Evolutionary conservation across 2,113 vertebrate species (phyloP).

Genomic region (Sapajus apella): DNA sequence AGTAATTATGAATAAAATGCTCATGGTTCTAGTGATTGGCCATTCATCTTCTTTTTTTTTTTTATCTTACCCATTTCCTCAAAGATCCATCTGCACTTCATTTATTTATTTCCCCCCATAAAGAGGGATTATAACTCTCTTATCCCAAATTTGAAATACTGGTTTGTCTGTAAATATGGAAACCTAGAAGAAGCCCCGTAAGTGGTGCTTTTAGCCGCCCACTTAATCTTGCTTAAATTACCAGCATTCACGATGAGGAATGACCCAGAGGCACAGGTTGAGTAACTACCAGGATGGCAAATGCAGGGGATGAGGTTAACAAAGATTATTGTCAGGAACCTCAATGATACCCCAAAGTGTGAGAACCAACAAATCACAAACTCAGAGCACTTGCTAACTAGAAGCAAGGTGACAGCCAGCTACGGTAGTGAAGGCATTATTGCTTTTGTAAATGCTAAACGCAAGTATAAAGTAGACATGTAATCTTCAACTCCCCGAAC

Average conservation of each 20-base stretch:
- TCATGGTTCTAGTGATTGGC: conserved; percentile 15
- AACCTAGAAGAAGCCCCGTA: conserved; percentile 59
- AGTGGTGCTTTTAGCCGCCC: conserved; percentile 76
- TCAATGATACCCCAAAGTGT: conserved; percentile 45
- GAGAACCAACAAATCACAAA: conserved; percentile 61
- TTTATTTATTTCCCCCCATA: conserved; percentile 70
- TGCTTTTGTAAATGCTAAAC: conserved; percentile 86
- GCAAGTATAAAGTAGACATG: conserved; percentile 83
- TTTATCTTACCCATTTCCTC: conserved; percentile 41
- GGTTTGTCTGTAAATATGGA: conserved; percentile 68
- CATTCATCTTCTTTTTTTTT: conserved; percentile 37
- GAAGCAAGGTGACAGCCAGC: conserved; percentile 81
- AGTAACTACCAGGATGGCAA: conserved; percentile 50
- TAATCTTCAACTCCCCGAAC: conserved; percentile 87
- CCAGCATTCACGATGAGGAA: conserved; percentile 59
- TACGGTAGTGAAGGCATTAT: conserved; percentile 83
- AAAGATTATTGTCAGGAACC: conserved; percentile 64
- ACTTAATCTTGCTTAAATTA: conserved; percentile 81
- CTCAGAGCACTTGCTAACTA: conserved; percentile 70
- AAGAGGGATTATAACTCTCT: conserved; percentile 67
- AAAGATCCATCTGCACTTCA: conserved; percentile 69
- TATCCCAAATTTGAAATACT: conserved; percentile 67
- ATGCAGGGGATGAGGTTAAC: conserved; percentile 47
- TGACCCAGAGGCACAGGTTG: conserved; percentile 58
- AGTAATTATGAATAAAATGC: conserved; percentile 52